Base-by-base conservation (phyloP, 2,888 invertebrate species). In the Anoplius nigerrimus region DNA sequence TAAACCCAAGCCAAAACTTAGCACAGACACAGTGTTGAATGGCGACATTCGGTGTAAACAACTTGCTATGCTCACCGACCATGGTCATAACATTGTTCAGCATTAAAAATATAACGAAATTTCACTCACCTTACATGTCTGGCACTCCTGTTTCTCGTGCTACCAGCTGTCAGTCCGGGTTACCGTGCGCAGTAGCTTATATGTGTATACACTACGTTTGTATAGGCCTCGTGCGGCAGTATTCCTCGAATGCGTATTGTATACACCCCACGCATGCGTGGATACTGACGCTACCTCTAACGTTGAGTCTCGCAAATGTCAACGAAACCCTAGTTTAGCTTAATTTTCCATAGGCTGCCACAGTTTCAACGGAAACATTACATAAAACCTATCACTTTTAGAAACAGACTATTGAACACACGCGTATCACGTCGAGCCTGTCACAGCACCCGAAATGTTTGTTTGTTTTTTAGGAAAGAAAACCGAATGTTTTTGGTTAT, bases 71-170 rank as follows among this genome's bases (percentile, higher is more conserved):
- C 11, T 34, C 24, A 4, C 3, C 24, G 34, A 54, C 15, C 15
- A 16, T n/a, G 34, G 13, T 3, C 16, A 11, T 2, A 5, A 24
- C 16, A n/a, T 24, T 20, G 3, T 27, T 0, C 0, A 54, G 27
- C 2, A n/a, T 34, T 48, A 48, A 48, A 46, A 18, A 48, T 16
- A 48, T 20, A 22, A 58, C 2, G 6, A 24, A 73, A 65, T 34
- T 24, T 58, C 43, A 60, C 82, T 76, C 53, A 83, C 83, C 80
- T 84, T 79, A 80, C 84, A 84, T 84, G 76, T 70, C 76, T 72
- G 80, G 77, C 77, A 84, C 82, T 84, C 75, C 75, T 83, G 74
- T 46, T 70, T 79, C 72, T 61, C 71, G 72, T 71, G 65, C 65
- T 76, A 68, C 75, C 73, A 83, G 74, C 75, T 72, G 78, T 80